Conservation (phyloP, 2,888 invertebrate genomes). For the Hydropsyche betteni region DNA sequence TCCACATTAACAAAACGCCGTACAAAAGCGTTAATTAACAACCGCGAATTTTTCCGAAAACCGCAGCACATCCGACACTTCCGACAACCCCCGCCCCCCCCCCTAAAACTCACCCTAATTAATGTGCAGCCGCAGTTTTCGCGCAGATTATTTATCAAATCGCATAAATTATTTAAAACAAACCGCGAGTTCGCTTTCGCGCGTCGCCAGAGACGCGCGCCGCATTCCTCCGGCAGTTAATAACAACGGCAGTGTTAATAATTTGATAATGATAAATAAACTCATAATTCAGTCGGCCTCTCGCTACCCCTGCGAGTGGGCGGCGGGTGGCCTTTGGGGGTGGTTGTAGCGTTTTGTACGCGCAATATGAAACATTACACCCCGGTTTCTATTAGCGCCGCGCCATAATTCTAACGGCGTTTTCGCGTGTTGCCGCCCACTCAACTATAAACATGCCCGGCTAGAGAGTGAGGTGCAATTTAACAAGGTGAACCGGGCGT, state of each 20-base stretch:
- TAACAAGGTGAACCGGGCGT: conserved; percentile 40
- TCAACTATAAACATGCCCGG: conserved; percentile 46
- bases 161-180: conserved; percentile 48
- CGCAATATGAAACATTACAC: conserved; percentile 52
- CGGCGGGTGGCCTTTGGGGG: conserved; percentile 35
- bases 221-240: conserved; percentile 49
- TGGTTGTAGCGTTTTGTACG: conserved; percentile 40
- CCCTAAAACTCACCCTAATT: conserved; percentile 40
- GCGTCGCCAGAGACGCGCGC: conserved; percentile 31
- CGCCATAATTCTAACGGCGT: conserved; percentile 50
- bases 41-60: no score
- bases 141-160: conserved; percentile 45
- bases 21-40: no score
- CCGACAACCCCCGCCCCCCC: not conserved
- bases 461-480: conserved; percentile 33
- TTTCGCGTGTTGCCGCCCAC: conserved; percentile 48
- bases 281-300: conserved; percentile 62
- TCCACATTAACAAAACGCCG: no score
- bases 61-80: not conserved
- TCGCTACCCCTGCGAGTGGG: no score
- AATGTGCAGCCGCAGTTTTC: conserved; percentile 43
- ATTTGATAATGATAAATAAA: conserved; percentile 70
- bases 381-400: conserved; percentile 51
- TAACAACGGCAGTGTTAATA: conserved; percentile 62
- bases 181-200: conserved; percentile 8